phyloP scores from a whole-genome alignment of 2,113 vertebrate species.

The Gnathonemus longibarbis region DNA sequence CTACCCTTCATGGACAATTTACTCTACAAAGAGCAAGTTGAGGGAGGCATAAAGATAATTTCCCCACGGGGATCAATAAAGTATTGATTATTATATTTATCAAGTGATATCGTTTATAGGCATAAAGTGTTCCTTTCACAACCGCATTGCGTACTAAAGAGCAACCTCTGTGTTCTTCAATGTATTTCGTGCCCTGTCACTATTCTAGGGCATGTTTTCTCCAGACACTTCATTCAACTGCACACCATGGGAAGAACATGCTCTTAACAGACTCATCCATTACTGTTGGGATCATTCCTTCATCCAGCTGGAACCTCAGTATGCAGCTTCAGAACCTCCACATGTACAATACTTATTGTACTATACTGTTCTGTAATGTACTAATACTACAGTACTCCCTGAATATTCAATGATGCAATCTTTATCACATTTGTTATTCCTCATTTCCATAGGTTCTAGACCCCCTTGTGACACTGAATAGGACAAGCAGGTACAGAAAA shows the following conservation, averaged over 20 bases:
- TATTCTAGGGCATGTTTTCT: not conserved
- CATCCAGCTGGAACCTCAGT: not conserved
- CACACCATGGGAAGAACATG: not conserved
- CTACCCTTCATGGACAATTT: too few relatives aligned
- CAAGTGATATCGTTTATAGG: constrained; percentile 54
- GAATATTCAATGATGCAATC: not conserved
- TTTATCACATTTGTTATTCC: not conserved
- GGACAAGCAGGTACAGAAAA: not conserved
- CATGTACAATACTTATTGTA: not conserved
- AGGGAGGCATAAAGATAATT: too few relatives aligned
- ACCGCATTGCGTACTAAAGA: not conserved
- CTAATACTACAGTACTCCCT: not conserved
- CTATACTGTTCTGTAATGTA: not conserved
- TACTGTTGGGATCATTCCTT: not conserved
- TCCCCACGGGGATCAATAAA: too few relatives aligned
- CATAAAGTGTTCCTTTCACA: constrained; percentile 8
- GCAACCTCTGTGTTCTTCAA: constrained; percentile 16
- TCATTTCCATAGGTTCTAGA: not conserved
- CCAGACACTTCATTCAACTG: not conserved
- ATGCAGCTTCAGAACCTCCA: not conserved
- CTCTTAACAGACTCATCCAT: not conserved
- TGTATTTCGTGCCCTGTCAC: not conserved
- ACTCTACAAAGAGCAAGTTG: too few relatives aligned
- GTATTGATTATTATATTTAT: constrained; percentile 26
- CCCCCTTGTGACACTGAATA: not conserved